Evolutionary conservation across 2,888 invertebrate genomes (phyloP), one percentile per base, ranked within the genome.

Genomic region (Bibio marci): DNA sequence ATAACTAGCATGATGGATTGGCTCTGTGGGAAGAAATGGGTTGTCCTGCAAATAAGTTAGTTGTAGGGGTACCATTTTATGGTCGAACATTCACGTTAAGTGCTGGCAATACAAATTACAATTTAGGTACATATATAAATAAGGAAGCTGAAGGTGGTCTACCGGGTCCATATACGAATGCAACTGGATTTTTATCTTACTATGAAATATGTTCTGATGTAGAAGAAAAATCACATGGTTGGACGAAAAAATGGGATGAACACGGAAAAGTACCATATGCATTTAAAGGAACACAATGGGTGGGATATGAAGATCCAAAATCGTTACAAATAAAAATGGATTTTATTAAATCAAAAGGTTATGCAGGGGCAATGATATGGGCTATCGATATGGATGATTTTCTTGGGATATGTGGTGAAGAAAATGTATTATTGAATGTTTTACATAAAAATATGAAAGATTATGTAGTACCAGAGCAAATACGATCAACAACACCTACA

Each of bases 341-440:
- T 54, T 90, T 73, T 66, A 81, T 90, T 47, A 85, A 80, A 54
- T 52, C 71, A 40, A 82, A 79, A 55, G 85, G 86, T 0, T 82
- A 81, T 51, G 77, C 77, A 0, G 90, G 90, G 0, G 87, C 85
- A 1, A 90, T 90, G 90, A 80, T 76, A 14, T 90, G 90, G 90
- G 88, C 90, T 18, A 77, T 88, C 35, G 62, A 62, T 42, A 86
- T 88, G 87, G 90, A 91, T 43, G 90, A 90, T 57, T 90, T 87
- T 56, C 70, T 70, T 41, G 87, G 86, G 1, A 55, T 83, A 2
- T 90, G 90, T 50, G 88, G 88, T 0, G 67, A 72, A 1, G 70
- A 72, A 50, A 85, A 88, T 56, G 70, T 76, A 0, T 61, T 90
- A 10, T 77, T 80, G 45, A 74, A 78, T 43, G 69, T 83, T 38